These are phyloP conservation scores for Cryptus armator DNA, from an alignment of 2,888 invertebrate species.

Conservation along the genomic window DNA sequence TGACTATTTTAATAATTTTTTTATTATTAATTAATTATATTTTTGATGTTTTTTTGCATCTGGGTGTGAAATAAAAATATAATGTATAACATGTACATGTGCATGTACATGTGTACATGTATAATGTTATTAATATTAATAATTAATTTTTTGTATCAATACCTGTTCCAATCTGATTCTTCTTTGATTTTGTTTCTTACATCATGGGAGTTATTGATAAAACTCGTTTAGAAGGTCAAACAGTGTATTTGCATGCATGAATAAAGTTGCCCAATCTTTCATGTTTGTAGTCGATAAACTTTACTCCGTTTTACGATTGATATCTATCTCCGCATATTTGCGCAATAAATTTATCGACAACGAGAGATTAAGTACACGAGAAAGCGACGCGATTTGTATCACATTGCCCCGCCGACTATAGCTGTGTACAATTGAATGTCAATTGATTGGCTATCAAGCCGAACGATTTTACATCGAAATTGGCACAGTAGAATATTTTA, in stretches of 20 bases:
- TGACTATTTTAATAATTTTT: not conserved
- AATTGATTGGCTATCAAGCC: slow-evolving; percentile 33
- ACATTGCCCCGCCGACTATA: not conserved
- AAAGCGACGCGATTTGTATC: not conserved
- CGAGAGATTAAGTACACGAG: slow-evolving; percentile 8
- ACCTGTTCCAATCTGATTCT: not conserved
- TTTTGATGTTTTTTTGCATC: too few species aligned
- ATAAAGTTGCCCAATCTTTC: slow-evolving; percentile 40
- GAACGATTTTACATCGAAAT: slow-evolving; percentile 19
- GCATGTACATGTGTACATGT: too few species aligned
- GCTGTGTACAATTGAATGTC: slow-evolving; percentile 42
- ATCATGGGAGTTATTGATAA: slow-evolving; percentile 38
- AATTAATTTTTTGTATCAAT: not conserved
- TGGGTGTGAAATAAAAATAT: too few species aligned
- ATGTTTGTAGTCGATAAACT: not conserved
- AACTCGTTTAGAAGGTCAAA: slow-evolving; percentile 36
- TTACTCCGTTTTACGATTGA: not conserved
- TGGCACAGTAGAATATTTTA: slow-evolving; percentile 1
- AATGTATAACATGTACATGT: too few species aligned
- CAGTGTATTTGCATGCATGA: slow-evolving; percentile 16
- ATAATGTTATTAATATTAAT: too few species aligned
- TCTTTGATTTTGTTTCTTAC: not conserved
- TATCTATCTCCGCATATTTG: slow-evolving; percentile 9
- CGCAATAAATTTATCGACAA: slow-evolving; percentile 29
- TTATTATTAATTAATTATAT: not conserved